Base-by-base conservation (phyloP, 2,888 invertebrate species). In the Ornithoptera priamus region DNA sequence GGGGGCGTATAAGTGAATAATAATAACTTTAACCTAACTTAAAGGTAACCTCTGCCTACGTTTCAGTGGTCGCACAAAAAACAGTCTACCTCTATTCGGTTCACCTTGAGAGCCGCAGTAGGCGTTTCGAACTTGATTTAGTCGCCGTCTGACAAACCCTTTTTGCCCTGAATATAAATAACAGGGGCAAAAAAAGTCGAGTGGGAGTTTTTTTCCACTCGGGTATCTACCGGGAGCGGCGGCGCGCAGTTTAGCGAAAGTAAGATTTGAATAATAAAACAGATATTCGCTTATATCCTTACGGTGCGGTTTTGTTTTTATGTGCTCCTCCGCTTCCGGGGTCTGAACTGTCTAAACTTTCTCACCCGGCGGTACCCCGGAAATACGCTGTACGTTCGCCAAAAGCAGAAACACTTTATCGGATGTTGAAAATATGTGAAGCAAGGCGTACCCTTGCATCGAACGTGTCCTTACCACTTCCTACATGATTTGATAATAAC, bases 121-220 rank as follows among this genome's bases (percentile, higher is more conserved):
- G 89, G 90, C 89, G 89, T 83, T 77, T 85, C 86, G 81, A 89
- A 88, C 86, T 87, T 89, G 90, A 90, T 90, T 91, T 89, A 88
- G 87, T 88, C 85, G 85, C 89, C 85, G 88, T 87, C 90, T 87
- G 88, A 89, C 89, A 85, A 88, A 90, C 89, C 90, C 90, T 89
- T 90, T 91, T 91, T 90, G 87, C 87, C 85, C 88, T 86, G 89
- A 90, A 90, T 88, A 90, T 89, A 90, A 90, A 92, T 90, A 90
- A 87, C 86, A 83, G 81, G 79, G 81, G 81, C 84, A 87, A 89
- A 89, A 87, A 86, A 82, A 85, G 81, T 83, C 82, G 81, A 81
- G 78, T 80, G 79, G 80, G 83, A 76, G 62, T 79, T 83, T 88
- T 88, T 85, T 85, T 84, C 81, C 83, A 81, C 80, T 78, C 79